Evolutionary conservation across 1,140 invertebrate genomes (phyloP).

Genomic region (Meteorus sp.): DNA sequence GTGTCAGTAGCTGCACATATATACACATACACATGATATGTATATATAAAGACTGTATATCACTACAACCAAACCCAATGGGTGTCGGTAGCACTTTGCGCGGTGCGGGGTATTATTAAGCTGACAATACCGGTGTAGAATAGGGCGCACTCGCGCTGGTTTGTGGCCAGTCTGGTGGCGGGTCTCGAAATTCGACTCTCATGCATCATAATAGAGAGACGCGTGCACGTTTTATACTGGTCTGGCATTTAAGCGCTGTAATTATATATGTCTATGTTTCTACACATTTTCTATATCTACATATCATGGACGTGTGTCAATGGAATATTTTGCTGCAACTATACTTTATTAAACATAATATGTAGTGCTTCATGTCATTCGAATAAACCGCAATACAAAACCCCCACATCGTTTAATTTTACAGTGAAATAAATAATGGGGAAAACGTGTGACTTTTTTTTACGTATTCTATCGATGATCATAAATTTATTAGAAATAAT

Average conservation of each 20-base stretch:
- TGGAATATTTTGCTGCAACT: no score
- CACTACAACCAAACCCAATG: no score
- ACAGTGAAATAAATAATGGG: no score
- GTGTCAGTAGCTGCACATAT: slow-evolving; percentile 42
- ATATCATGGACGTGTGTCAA: no score
- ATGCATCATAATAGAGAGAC: slow-evolving; percentile 46
- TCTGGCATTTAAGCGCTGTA: slow-evolving; percentile 46
- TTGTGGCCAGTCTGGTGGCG: slow-evolving; percentile 42
- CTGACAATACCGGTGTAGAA: slow-evolving; percentile 43
- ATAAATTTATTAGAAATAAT: no score
- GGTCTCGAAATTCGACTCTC: slow-evolving; percentile 54
- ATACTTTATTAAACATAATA: no score
- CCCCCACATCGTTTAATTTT: no score
- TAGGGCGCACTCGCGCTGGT: slow-evolving; percentile 21
- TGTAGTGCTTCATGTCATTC: no score
- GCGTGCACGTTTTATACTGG: slow-evolving; percentile 38
- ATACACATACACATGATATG: slow-evolving; percentile 19
- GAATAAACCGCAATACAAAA: no score
- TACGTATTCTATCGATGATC: no score
- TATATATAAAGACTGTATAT: no score
- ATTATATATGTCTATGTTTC: slow-evolving; percentile 39
- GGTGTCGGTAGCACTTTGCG: slow-evolving; percentile 40
- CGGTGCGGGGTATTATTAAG: slow-evolving; percentile 47
- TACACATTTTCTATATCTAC: not conserved
- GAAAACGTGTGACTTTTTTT: no score